Evolutionary conservation across 2,113 vertebrate species (phyloP), one percentile per base, ranked within the genome.

Genomic region (Cebidichthys violaceus): DNA sequence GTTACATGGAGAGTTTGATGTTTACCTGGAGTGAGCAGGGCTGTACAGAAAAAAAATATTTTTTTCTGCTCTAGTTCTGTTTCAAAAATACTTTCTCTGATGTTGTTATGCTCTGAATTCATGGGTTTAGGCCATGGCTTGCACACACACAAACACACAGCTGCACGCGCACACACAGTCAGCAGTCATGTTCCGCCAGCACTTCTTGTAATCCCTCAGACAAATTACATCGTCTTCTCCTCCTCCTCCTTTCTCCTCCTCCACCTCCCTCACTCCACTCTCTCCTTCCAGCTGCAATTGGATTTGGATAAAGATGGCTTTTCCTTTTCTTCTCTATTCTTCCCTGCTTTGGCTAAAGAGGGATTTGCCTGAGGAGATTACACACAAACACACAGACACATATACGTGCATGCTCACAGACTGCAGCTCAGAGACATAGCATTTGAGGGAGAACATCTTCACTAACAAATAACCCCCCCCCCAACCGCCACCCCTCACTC

Each of bases 221-320:
- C 93, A 95, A 95, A 95, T 95, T 94, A 95, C 93, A 92, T 87
- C 77, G 70, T 94, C 91, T 92, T 86, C 90, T 90, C 87, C 90
- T 92, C 90, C 93, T 91, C 74, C 86, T 86, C 82, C 81, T 87
- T 86, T 86, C 89, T 88, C 86, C 84, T 87, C 86, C 79, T 91
- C 91, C 82, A 88, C 88, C 84, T 89, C 85, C 50, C 88, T 92
- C 87, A 50, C 83, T 79, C 82, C 70, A 77, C 75, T 87, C 84
- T 85, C 75, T 92, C 85, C 88, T 93, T 93, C 90, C 93, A 92
- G 92, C 92, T 88, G 90, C 94, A 96, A 94, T 95, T 96, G 94
- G 94, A 95, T 95, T 95, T 95, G 94, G 93, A 95, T 96, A 94
- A 95, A 94, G 93, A 95, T 93, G 94, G 93, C 93, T 95, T 94